These are phyloP conservation scores for Mormyrops attenuatus DNA, from an alignment of 2,797 vertebrate genomes.

Conservation along the genomic window DNA sequence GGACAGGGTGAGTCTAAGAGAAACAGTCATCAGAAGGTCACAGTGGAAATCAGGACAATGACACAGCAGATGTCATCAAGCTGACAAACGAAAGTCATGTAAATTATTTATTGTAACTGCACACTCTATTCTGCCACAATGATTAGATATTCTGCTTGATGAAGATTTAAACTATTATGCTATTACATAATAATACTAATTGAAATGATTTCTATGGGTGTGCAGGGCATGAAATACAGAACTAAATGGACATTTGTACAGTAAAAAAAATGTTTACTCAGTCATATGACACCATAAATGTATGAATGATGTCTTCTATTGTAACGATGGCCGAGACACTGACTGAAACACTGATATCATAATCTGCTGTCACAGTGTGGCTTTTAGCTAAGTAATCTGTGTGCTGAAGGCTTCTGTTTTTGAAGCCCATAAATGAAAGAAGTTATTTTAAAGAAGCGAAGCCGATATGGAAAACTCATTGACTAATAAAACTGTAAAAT, in stretches of 20 bases:
- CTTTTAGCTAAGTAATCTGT: not conserved
- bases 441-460: not conserved
- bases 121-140: not conserved
- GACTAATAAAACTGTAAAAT: not conserved
- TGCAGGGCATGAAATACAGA: not conserved
- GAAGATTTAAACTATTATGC: not conserved
- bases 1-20: conserved; percentile 57
- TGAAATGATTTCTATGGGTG: not conserved
- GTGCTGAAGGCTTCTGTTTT: not conserved
- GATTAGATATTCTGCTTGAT: not conserved
- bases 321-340: not conserved
- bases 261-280: not conserved
- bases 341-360: not conserved
- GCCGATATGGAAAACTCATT: not conserved
- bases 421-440: not conserved
- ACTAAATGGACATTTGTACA: not conserved
- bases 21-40: not conserved
- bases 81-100: not conserved
- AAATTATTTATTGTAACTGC: not conserved
- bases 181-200: not conserved
- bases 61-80: not conserved
- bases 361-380: not conserved
- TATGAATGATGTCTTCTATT: not conserved
- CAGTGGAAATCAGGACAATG: not conserved
- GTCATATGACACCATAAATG: not conserved